phyloP scores from a whole-genome alignment of 2,113 vertebrate species.

The Ceyx margarethae region DNA sequence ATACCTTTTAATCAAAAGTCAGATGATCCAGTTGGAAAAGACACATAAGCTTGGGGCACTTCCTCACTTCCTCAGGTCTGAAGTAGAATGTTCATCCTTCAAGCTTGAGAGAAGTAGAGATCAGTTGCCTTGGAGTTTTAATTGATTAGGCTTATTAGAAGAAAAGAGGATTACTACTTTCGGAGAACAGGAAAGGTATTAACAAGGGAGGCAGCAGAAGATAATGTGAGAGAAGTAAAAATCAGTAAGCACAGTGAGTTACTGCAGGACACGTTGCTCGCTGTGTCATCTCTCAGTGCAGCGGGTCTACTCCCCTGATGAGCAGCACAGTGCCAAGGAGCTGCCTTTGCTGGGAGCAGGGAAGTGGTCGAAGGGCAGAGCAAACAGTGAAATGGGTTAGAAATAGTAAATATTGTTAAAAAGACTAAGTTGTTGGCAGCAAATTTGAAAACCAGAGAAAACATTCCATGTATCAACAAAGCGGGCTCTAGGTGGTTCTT shows the following conservation, averaged over 20 bases:
- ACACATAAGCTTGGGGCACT: background rate
- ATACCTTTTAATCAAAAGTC: background rate
- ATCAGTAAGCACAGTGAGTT: background rate
- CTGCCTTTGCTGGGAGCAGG: background rate
- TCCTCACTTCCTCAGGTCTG: background rate
- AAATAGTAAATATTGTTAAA: background rate
- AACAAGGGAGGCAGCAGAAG: background rate
- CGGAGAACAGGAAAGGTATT: background rate
- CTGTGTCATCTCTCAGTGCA: background rate
- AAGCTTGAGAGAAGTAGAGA: background rate
- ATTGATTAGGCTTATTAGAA: background rate
- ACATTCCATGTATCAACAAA: background rate
- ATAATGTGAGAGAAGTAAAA: background rate
- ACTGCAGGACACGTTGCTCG: background rate
- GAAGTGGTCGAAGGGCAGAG: background rate
- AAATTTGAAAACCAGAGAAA: background rate
- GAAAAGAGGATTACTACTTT: background rate
- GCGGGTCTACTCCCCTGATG: background rate
- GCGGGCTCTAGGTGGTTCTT: background rate
- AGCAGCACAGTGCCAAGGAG: background rate
- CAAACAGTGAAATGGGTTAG: background rate
- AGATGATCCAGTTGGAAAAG: background rate
- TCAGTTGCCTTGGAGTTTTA: background rate
- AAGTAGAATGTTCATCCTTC: background rate
- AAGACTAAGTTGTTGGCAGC: background rate